A percentile compares a stretch with the other conserved stretches of the same genome.
Evolutionary conservation across 2,797 vertebrate species (phyloP).

Genomic region (Sarcoramphus papa): DNA sequence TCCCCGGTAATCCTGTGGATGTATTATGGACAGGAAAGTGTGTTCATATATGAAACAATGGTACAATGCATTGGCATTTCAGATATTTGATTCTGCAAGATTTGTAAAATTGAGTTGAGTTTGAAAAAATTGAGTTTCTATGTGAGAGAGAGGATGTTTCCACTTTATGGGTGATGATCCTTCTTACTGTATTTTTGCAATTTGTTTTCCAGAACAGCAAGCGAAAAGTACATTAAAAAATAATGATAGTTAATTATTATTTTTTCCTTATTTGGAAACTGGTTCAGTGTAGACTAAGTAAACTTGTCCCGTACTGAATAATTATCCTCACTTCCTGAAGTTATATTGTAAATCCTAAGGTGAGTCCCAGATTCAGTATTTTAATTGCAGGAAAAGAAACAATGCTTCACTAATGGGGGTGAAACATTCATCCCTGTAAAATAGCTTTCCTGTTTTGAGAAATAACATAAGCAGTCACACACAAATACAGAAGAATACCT

Average conservation of each 20-base stretch:
- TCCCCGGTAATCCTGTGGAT: too few species aligned
- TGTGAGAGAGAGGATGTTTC: neutral
- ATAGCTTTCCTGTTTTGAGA: neutral
- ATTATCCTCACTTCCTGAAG: neutral
- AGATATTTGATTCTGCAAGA: neutral
- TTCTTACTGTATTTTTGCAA: neutral
- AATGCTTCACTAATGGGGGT: neutral
- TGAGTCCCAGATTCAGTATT: neutral
- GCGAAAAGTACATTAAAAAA: neutral
- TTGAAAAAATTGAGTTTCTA: neutral
- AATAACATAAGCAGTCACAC: neutral
- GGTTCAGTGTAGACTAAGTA: neutral
- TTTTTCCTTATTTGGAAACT: neutral
- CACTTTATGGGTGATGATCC: neutral
- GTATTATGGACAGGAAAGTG: neutral
- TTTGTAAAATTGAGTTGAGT: neutral
- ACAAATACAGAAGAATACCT: neutral
- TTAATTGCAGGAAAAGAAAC: neutral
- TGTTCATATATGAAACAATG: neutral
- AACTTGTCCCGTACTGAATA: neutral
- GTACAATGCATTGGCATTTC: neutral
- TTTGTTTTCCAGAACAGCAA: neutral
- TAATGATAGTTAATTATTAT: neutral
- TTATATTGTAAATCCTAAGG: neutral
- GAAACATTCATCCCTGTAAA: neutral